A percentile compares a stretch with the other conserved stretches of the same genome.
phyloP scores from a whole-genome alignment of 2,797 vertebrate species.

The Linurgus olivaceus region DNA sequence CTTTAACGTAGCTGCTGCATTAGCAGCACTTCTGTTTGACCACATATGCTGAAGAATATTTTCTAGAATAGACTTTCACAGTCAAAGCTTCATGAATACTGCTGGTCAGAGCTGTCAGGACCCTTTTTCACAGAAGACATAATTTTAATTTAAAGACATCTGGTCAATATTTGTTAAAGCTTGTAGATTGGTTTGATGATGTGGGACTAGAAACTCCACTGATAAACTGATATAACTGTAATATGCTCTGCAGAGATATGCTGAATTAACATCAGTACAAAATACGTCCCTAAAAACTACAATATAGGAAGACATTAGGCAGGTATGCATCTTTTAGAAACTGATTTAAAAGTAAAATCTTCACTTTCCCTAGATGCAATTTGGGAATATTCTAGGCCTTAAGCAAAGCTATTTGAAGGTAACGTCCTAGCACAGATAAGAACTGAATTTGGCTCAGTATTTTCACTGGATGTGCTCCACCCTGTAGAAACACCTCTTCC shows the following conservation, averaged over 20 bases:
- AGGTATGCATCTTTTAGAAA: not conserved
- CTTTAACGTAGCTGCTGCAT: not conserved
- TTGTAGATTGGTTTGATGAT: not conserved
- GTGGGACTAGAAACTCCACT: not conserved
- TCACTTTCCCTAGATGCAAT: not conserved
- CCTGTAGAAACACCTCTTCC: not conserved
- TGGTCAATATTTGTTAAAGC: not conserved
- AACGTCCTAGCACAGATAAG: conserved; percentile 1
- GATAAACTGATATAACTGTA: not conserved
- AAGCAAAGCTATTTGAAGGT: conserved; percentile 29
- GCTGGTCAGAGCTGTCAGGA: not conserved
- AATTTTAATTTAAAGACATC: not conserved
- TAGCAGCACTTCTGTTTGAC: conserved; percentile 18
- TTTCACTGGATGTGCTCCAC: not conserved
- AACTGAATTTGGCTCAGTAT: not conserved
- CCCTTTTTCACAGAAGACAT: not conserved
- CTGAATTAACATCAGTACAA: not conserved
- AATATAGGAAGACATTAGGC: not conserved
- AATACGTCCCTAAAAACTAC: not conserved
- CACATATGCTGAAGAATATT: not conserved
- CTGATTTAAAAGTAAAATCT: not conserved
- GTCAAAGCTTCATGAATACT: not conserved
- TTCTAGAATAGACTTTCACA: not conserved
- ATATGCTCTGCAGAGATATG: not conserved
- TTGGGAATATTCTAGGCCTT: conserved; percentile 8